Evolutionary conservation across 1,140 invertebrate species (phyloP), one percentile per base, ranked within the genome.

Genomic region (Brachionus sp.): DNA sequence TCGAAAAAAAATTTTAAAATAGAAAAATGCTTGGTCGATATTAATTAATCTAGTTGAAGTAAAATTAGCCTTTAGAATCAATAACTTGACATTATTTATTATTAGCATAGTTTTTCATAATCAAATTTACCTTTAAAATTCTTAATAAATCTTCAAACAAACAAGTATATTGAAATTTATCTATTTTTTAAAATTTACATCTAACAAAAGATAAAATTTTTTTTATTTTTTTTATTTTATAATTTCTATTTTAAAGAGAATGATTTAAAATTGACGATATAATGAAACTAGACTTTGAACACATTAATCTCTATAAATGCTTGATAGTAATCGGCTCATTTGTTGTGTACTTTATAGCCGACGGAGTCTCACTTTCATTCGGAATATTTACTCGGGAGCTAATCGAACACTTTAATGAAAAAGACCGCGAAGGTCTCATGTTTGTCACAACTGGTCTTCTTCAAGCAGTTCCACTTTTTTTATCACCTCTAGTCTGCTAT

Each of bases 331-430:
- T 83, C 4, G 82, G 53, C 13, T 83, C 82, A 0, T 83, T 83
- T 62, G 19, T 83, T 12, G 57, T 83, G 7, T 64, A 83, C 50
- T 70, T 83, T 35, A 75, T 83, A 23, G 66, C 66, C 13, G 82
- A 83, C 62, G 82, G 82, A 42, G 80, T 83, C 7, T 66, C 64
- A 4, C 46, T 68, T 5, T 83, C 80, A 29, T 83, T 83, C 37
- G 80, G 80, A n/a, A 70, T 83, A 83, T 70, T 83, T 19, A 57
- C 50, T 19, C 50, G 57, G 5, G 57, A 66, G 19, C 25, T 83
- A n/a, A 83, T 83, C 13, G 42, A 83, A 42, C 66, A 83, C 16
- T 83, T 83, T 46, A 39, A 83, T 9, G 12, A 62, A 62, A 35
- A 33, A 12, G 82, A 73, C 2, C 57, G 37, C 1, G 23, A 39